These are phyloP conservation scores for Acleris cristana DNA, from an alignment of 2,888 invertebrate genomes.

Conservation along the genomic window DNA sequence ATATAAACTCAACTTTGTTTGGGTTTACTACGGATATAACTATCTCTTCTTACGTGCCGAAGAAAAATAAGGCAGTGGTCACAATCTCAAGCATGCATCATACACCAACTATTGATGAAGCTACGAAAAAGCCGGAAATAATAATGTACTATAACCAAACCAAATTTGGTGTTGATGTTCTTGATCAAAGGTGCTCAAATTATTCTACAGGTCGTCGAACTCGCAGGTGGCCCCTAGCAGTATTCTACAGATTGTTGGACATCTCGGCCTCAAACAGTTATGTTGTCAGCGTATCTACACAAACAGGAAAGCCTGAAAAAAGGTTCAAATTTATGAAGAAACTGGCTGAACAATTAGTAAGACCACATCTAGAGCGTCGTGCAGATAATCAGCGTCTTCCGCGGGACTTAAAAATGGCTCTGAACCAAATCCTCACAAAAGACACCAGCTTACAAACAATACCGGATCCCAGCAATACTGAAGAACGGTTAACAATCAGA, in stretches of 20 bases:
- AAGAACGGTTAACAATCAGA: no score
- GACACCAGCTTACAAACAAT: no score
- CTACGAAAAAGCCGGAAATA: conserved; percentile 30
- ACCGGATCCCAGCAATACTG: no score
- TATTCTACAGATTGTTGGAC: conserved; percentile 27
- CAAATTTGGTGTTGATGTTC: conserved; percentile 24
- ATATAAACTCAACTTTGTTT: conserved; percentile 26
- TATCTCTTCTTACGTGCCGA: conserved; percentile 36
- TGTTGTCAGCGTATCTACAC: conserved; percentile 32
- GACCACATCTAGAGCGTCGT: conserved; percentile 40
- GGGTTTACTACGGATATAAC: conserved; percentile 38
- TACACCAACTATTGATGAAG: conserved; percentile 12
- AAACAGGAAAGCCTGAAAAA: conserved; percentile 37
- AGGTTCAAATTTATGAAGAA: conserved; percentile 40
- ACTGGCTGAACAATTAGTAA: conserved; percentile 40
- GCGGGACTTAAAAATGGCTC: no score
- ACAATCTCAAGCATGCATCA: conserved; percentile 41
- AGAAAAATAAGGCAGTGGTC: conserved; percentile 39
- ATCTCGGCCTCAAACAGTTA: conserved; percentile 38
- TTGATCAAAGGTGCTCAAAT: conserved; percentile 30
- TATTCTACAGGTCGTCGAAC: conserved; percentile 31
- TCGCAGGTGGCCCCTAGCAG: conserved; percentile 23
- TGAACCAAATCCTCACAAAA: no score
- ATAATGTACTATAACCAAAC: conserved; percentile 34
- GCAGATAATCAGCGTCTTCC: not conserved